Evolutionary conservation across 1,140 invertebrate species (phyloP).

Genomic region (Bombyx mandarina): DNA sequence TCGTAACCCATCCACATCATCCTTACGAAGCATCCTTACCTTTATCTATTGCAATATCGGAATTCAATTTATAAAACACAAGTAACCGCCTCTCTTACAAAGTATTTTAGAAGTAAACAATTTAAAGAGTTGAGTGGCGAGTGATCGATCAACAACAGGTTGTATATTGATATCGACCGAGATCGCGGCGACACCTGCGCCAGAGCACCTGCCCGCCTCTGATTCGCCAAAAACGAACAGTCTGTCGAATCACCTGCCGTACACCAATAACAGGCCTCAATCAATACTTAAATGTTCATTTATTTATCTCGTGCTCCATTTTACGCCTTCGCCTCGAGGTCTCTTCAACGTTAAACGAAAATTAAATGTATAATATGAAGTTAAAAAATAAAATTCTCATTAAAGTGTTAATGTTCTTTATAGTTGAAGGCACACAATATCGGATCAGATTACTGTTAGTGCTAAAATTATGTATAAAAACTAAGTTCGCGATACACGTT

Average conservation of each 20-base stretch:
- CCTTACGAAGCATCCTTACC: no score
- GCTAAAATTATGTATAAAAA: no score
- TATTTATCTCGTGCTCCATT: background rate
- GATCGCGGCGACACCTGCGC: slow-evolving; percentile 61
- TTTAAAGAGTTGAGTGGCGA: slow-evolving; percentile 1
- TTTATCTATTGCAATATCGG: background rate
- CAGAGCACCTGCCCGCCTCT: slow-evolving; percentile 48
- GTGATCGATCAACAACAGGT: slow-evolving; percentile 32
- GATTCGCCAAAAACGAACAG: slow-evolving; percentile 64
- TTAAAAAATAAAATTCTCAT: no score
- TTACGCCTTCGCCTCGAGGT: background rate
- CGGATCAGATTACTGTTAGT: no score
- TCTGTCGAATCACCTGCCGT: slow-evolving; percentile 44
- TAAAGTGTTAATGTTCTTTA: no score
- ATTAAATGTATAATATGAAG: no score
- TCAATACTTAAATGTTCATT: slow-evolving; percentile 10
- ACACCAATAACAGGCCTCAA: slow-evolving; percentile 16
- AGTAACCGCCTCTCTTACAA: background rate
- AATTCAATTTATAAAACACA: background rate
- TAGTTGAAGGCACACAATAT: no score
- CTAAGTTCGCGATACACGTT: no score
- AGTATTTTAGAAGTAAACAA: background rate
- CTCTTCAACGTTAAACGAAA: no score
- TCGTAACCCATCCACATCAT: no score
- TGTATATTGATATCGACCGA: slow-evolving; percentile 56